Evolutionary conservation across 2,113 vertebrate genomes (phyloP), one percentile per base, ranked within the genome.

Genomic region (Jaculus jaculus): DNA sequence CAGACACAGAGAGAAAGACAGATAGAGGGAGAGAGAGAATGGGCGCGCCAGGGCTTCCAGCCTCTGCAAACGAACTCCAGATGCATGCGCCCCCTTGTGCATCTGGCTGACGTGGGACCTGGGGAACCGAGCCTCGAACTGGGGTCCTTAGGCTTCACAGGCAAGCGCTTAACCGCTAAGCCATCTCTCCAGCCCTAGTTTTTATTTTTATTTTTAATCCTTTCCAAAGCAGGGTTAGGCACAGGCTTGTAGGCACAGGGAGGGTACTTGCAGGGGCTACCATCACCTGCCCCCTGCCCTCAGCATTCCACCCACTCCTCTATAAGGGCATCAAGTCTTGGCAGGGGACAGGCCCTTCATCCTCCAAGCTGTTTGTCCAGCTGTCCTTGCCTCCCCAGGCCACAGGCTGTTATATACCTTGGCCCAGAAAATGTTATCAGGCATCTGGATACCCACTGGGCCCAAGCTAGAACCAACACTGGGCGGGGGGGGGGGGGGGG

Each of bases 361-460:
- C n/a, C 66, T 37, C 65, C 68, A 77, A 71, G 73, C 71, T 97
- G 85, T 97, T 97, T 97, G 71, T 97, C 94, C 96, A 97, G 97
- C 97, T 97, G 97, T 95, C n/a, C n/a, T 88, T 51, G 6, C 82
- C 92, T 60, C 93, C 91, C 81, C 94, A 82, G 68, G 92, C 82
- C 90, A 80, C 78, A 30, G 37, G 83, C 86, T 93, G 71, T 86
- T 94, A 93, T 97, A 77, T 97, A 81, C 79, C 88, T 97, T 97
- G 97, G 96, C 96, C 34, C 84, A n/a, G 79, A 96, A 71, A 94
- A 85, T 87, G 86, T 61, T 94, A 66, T 96, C 93, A 97, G 80
- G 71, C 93, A 96, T 96, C 90, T 90, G 92, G 78, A 90, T 54
- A 75, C 91, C 94, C 81, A n/a, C 51, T 10, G 81, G 65, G 95